Evolutionary conservation across 1,140 invertebrate species (phyloP), one percentile per base, ranked within the genome.

Genomic region (Danaus plexippus): DNA sequence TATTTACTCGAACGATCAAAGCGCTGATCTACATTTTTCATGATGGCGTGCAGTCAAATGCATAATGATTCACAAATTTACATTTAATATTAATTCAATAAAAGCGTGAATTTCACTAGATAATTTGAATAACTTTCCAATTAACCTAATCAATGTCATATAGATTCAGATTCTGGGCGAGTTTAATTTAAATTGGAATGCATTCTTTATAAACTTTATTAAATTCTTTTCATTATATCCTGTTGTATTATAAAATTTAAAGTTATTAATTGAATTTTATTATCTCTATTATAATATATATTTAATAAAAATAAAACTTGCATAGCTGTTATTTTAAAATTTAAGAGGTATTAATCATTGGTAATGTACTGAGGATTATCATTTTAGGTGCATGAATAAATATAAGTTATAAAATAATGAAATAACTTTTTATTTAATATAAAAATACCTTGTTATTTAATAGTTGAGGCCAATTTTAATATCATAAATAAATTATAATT

Each of bases 31-130:
- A 15, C 47, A 55, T 50, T 54, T 54, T 59, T 54, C 52, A 59
- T 43, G 58, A 43, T 54, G 47, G 58, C 58, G 58, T 59, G 58
- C 52, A 46, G 18, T n/a, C 52, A 54, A 59, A 54, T 59, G 52
- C 58, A 43, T 54, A 59, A 59, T 60, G 47, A 49, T 53, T 50
- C 43, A 46, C 48, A 52, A 44, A 60, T 60, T 43, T 60, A 43
- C 43, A 60, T 54, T 47, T 52, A 43, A 48, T 47, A 55, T 55
- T 55, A 55, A 54, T 54, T 49, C 47, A 47, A 55, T 43, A n/a
- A 50, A 50, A 56, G 46, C 47, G 47, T 57, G 55, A 46, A 51
- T 51, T 48, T 43, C 54, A 49, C n/a, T 57, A 48, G 50, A 57
- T 57, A 45, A 47, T 43, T 57, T 50, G 12, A 15, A 12, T 43